phyloP scores from a whole-genome alignment of 2,797 vertebrate genomes.

The Chaunax sp. region DNA sequence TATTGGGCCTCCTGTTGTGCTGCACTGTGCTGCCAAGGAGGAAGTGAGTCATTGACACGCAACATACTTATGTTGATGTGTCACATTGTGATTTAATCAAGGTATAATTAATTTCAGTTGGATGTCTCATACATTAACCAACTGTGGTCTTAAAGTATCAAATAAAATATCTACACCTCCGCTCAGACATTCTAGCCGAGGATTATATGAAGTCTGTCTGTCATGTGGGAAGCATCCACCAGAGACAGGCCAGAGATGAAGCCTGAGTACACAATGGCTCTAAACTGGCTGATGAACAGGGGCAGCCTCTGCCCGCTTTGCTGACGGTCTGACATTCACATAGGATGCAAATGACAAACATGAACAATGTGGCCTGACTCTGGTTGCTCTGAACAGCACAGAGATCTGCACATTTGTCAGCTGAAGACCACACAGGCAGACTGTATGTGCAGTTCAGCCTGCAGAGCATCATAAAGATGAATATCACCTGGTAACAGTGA shows the following conservation, averaged over 20 bases:
- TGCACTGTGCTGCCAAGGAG: conserved; percentile 88
- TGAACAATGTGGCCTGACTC: conserved; percentile 11
- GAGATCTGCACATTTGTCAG: no score
- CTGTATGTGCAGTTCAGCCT: no score
- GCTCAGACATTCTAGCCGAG: no score
- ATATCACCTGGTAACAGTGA: conserved; percentile 8
- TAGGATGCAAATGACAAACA: conserved; percentile 16
- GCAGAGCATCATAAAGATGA: conserved; percentile 16
- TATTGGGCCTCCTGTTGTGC: conserved; percentile 91
- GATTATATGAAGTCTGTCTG: conserved; percentile 4
- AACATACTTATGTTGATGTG: conserved; percentile 1
- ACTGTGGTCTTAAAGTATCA: neutral
- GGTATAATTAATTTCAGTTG: no score
- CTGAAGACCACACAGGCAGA: no score
- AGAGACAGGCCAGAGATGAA: conserved; percentile 9
- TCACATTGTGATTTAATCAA: no score
- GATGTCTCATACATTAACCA: no score
- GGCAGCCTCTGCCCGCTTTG: no score
- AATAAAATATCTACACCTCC: conserved; percentile 2
- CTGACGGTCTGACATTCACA: conserved; percentile 38
- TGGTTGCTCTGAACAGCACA: conserved; percentile 27
- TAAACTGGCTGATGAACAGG: conserved; percentile 27
- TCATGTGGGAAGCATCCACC: neutral
- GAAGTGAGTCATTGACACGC: conserved; percentile 81
- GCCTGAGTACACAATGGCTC: conserved; percentile 13